These are phyloP conservation scores for Odontamblyopus rebecca DNA, from an alignment of 2,797 vertebrate species.

Conservation along the genomic window DNA sequence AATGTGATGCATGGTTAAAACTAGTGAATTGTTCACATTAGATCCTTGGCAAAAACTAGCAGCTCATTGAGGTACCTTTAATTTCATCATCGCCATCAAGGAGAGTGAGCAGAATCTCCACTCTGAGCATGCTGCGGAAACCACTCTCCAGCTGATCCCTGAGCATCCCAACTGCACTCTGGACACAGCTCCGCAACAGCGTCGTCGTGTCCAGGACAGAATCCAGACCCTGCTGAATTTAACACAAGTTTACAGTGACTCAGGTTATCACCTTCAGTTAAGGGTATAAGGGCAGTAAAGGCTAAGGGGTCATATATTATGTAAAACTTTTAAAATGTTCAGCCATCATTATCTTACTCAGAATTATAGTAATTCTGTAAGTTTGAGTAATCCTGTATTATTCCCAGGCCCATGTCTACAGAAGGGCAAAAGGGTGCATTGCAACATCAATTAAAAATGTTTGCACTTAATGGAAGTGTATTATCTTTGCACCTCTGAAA, in stretches of 20 bases:
- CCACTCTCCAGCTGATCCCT: slow-evolving; percentile 75
- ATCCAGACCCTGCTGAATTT: slow-evolving; percentile 39
- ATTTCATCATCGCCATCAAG: slow-evolving; percentile 67
- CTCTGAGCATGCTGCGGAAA: slow-evolving; percentile 79
- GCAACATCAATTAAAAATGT: no score
- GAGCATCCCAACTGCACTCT: slow-evolving; percentile 89
- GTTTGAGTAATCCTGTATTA: no score
- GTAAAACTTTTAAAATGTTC: no score
- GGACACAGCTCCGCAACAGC: slow-evolving; percentile 89
- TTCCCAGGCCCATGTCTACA: no score
- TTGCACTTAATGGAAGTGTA: no score
- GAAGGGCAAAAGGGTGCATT: no score
- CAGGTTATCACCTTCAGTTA: no score
- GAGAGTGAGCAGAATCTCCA: slow-evolving; percentile 86
- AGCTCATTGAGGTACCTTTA: slow-evolving; percentile 67
- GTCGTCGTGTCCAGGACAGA: slow-evolving; percentile 84
- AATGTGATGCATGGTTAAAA: not conserved
- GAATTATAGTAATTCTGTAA: not conserved
- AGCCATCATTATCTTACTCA: no score
- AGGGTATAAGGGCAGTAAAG: no score
- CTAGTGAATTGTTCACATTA: not conserved
- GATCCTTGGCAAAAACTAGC: not conserved
- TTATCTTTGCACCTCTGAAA: no score
- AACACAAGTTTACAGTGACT: not conserved
- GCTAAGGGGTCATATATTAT: no score